Evolutionary conservation across 2,797 vertebrate species (phyloP).

Genomic region (Rhinella marina): DNA sequence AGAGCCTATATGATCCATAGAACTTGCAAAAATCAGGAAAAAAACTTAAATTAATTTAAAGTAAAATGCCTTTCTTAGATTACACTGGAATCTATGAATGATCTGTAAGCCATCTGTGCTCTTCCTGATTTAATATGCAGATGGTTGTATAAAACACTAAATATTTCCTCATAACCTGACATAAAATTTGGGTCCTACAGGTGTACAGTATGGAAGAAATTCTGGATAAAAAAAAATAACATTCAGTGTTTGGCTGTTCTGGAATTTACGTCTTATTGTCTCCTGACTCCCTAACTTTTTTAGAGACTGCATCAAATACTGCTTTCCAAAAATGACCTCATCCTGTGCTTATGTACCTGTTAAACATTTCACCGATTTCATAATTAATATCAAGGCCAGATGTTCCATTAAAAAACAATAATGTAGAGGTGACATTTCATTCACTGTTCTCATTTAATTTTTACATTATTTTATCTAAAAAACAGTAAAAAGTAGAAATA

Average conservation of each 20-base stretch:
- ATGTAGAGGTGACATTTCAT: constrained; percentile 32
- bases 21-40: constrained; percentile 67
- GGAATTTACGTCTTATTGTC: constrained; percentile 64
- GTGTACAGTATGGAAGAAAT: constrained; percentile 73
- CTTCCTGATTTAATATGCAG: constrained; percentile 75
- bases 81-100: constrained; percentile 68
- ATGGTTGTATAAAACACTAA: constrained; percentile 69
- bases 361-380: constrained; percentile 71
- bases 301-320: constrained; percentile 70
- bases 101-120: constrained; percentile 78
- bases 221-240: constrained; percentile 69
- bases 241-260: constrained; percentile 70
- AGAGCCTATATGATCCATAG: constrained; percentile 52
- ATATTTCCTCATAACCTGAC: constrained; percentile 76
- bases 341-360: constrained; percentile 72
- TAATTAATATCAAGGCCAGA: constrained; percentile 77
- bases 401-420: constrained; percentile 65
- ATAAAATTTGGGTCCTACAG: constrained; percentile 73
- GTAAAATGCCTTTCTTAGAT: constrained; percentile 74
- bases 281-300: constrained; percentile 68
- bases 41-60: constrained; percentile 73
- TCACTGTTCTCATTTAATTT: constrained; percentile 3
- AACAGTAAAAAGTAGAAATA: neutral
- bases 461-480: neutral
- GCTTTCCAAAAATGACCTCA: constrained; percentile 78